Evolutionary conservation across 2,113 vertebrate species (phyloP), one percentile per base, ranked within the genome.

Genomic region (Crocuta crocuta): DNA sequence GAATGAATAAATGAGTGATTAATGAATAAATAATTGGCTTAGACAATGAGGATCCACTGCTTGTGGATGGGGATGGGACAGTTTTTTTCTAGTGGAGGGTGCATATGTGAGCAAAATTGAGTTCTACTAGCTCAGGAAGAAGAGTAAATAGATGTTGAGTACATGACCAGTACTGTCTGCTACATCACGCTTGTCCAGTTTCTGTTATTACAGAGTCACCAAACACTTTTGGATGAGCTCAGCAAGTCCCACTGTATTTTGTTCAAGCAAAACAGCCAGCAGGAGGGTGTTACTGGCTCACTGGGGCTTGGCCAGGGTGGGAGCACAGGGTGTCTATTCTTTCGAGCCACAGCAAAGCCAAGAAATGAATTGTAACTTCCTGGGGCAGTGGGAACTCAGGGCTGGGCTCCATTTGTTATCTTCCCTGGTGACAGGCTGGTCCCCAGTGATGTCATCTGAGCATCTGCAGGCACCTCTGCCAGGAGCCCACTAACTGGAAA

Each of bases 401-500:
- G 76, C 63, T 82, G 65, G 93, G 65, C 81, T 97, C 95, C 94
- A 95, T 98, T 92, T 95, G 66, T 98, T 98, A 98, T 96, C 94
- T 96, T n/a, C 88, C 53, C 63, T 93, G 88, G 92, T 98, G 97
- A 98, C 95, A 97, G 84, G 48, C 78, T 26, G 21, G 97, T 96
- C 95, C 82, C 94, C 73, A 95, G 74, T 98, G 97, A 98, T 96
- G 96, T 98, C 97, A 98, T 96, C 84, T 88, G 92, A 98, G 95
- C 92, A 97, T 98, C 97, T 95, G 79, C 96, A 97, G 95, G 73
- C 86, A 95, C 63, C 31, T 96, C 94, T 97, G 92, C 97, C 96
- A 96, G 95, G 71, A 98, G 58, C 79, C 78, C 58, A 78, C 97
- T 98, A 95, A 96, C 97, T 98, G 98, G 98, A 98, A 98, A 98